Evolutionary conservation across 2,888 invertebrate species (phyloP).

Genomic region (Dryococelus australis): DNA sequence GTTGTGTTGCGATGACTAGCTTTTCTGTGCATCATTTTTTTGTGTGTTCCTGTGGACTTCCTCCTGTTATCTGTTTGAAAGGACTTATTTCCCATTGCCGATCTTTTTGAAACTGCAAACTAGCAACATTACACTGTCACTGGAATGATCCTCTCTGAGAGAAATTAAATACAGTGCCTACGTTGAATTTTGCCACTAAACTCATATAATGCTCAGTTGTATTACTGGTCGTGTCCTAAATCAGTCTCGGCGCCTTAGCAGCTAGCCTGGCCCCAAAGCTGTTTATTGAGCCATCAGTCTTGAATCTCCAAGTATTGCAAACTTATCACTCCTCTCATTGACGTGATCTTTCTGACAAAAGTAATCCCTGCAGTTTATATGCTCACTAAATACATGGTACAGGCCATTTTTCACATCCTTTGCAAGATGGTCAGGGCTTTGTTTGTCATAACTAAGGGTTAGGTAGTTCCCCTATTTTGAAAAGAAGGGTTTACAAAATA

Average conservation of each 20-base stretch:
- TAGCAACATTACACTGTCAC: background rate
- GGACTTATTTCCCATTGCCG: background rate
- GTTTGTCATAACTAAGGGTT: too few species aligned
- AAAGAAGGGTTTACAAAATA: too few species aligned
- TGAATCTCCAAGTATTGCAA: background rate
- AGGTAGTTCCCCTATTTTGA: too few species aligned
- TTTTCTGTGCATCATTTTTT: too few species aligned
- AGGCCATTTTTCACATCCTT: background rate
- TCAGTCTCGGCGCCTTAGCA: background rate
- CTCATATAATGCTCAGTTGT: background rate
- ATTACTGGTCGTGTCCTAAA: background rate
- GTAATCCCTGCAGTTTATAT: background rate
- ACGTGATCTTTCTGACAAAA: background rate
- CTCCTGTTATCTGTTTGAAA: background rate
- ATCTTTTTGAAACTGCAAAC: background rate
- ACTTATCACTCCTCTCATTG: background rate
- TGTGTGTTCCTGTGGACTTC: background rate
- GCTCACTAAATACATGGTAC: background rate
- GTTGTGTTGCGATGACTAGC: too few species aligned
- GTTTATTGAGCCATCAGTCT: background rate
- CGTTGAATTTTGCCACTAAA: background rate
- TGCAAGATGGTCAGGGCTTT: background rate
- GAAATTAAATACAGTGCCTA: background rate
- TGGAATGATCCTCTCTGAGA: background rate
- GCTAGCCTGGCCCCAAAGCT: background rate